Evolutionary conservation across 2,888 invertebrate genomes (phyloP).

Genomic region (Ganaspis brasiliensis): DNA sequence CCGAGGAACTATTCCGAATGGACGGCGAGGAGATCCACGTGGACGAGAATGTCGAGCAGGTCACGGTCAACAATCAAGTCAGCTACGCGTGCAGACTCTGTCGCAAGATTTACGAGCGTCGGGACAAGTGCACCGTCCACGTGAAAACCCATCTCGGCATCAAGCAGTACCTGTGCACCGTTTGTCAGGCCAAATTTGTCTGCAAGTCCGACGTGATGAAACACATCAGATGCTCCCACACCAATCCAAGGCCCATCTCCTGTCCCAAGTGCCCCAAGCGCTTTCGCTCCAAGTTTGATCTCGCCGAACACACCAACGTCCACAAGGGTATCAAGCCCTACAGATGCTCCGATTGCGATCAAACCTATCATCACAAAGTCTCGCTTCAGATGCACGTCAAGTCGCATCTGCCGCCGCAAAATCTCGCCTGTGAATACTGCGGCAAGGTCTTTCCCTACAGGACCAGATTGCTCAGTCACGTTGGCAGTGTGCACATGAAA

Average conservation of each 20-base stretch:
- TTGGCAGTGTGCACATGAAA: constrained; percentile 78
- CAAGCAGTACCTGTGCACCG: constrained; percentile 77
- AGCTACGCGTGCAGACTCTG: constrained; percentile 77
- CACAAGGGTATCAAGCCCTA: constrained; percentile 79
- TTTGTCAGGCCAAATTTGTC: constrained; percentile 78
- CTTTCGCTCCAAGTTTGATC: constrained; percentile 78
- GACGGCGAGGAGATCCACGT: constrained; percentile 79
- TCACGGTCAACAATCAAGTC: constrained; percentile 71
- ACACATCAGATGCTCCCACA: constrained; percentile 79
- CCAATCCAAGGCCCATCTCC: constrained; percentile 78
- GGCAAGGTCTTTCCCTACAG: constrained; percentile 79
- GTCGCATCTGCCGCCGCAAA: constrained; percentile 78
- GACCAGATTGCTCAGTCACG: constrained; percentile 77
- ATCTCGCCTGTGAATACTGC: constrained; percentile 78
- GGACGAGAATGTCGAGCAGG: constrained; percentile 77
- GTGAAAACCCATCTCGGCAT: constrained; percentile 79
- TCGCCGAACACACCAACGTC: constrained; percentile 78
- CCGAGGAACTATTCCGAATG: constrained; percentile 75
- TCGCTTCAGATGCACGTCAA: constrained; percentile 79
- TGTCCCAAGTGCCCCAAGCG: constrained; percentile 79
- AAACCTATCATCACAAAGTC: constrained; percentile 79
- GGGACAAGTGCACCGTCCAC: constrained; percentile 78
- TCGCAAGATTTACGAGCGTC: constrained; percentile 76
- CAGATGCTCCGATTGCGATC: constrained; percentile 75
- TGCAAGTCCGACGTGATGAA: constrained; percentile 80